phyloP scores from a whole-genome alignment of 2,797 vertebrate species.

The Choloepus didactylus region DNA sequence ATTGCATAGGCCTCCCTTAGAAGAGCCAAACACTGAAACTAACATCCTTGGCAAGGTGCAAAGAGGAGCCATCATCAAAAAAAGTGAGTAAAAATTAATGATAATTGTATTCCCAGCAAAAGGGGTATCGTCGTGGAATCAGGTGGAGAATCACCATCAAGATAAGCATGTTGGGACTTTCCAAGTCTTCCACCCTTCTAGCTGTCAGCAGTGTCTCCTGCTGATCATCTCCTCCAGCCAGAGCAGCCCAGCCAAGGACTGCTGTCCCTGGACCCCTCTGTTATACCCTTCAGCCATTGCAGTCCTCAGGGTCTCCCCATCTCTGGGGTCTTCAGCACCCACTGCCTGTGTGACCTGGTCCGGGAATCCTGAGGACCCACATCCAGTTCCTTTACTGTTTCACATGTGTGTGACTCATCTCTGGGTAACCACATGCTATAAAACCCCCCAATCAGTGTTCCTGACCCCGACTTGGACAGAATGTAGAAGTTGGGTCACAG shows the following conservation, averaged over 20 bases:
- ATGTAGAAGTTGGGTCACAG: background rate
- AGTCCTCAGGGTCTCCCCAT: background rate
- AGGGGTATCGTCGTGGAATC: background rate
- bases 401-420: no score
- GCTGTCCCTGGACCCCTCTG: background rate
- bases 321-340: background rate
- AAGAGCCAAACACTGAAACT: accelerated
- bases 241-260: background rate
- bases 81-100: background rate
- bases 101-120: background rate
- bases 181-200: background rate
- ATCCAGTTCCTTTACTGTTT: accelerated
- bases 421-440: background rate
- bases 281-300: background rate
- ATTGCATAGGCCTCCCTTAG: background rate
- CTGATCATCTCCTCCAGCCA: background rate
- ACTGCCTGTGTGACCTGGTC: background rate
- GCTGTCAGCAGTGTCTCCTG: background rate
- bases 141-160: background rate
- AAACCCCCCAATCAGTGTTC: background rate
- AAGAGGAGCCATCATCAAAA: background rate
- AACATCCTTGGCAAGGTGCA: background rate
- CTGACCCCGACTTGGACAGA: background rate
- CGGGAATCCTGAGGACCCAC: background rate
- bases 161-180: background rate